Evolutionary conservation across 2,113 vertebrate species (phyloP).

Genomic region (Jacana jacana): DNA sequence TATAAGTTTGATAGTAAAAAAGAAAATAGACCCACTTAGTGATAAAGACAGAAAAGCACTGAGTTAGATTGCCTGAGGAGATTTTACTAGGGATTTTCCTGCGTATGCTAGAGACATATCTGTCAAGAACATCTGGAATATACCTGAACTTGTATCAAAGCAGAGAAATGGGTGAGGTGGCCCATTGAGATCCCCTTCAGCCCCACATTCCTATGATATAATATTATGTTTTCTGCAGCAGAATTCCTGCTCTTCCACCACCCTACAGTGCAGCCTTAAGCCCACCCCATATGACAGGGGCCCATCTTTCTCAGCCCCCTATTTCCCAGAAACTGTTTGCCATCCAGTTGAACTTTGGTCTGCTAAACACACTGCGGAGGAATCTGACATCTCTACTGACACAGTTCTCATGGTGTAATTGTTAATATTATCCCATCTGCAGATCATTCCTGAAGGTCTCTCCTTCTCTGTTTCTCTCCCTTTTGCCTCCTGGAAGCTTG

Average conservation of each 20-base stretch:
- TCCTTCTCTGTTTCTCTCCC: background rate
- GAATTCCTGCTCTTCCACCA: background rate
- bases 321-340: background rate
- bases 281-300: background rate
- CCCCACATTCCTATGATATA: background rate
- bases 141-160: background rate
- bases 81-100: background rate
- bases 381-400: background rate
- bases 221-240: background rate
- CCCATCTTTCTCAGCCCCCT: background rate
- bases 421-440: constrained; percentile 24
- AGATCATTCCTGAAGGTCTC: background rate
- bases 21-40: background rate
- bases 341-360: background rate
- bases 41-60: background rate
- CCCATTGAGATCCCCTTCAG: background rate
- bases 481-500: background rate
- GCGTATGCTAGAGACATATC: background rate
- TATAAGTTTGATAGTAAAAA: background rate
- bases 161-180: background rate
- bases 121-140: background rate
- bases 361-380: background rate
- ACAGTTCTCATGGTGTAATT: background rate
- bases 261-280: background rate
- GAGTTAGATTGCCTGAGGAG: background rate